Conservation (phyloP, 2,113 vertebrate species). For the Caranx melampygus region DNA sequence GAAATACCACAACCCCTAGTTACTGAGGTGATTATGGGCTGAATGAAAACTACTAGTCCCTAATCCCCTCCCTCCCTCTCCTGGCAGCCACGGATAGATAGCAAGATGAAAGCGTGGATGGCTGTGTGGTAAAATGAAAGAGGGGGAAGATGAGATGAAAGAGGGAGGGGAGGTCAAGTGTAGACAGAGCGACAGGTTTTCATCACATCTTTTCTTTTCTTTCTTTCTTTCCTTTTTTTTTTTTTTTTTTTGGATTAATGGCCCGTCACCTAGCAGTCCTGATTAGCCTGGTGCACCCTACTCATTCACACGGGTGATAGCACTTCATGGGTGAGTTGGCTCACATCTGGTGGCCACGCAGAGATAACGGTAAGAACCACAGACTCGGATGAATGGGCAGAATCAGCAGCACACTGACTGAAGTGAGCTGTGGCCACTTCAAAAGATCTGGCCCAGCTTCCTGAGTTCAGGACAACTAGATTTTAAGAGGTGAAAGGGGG, state of each 20-base stretch:
- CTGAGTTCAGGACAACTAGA: not conserved
- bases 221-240: not conserved
- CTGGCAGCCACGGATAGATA: conserved; percentile 44
- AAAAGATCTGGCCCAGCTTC: not conserved
- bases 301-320: conserved; percentile 34
- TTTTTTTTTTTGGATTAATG: conserved; percentile 37
- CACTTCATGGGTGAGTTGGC: conserved; percentile 37
- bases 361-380: not conserved
- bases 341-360: conserved; percentile 39
- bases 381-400: conserved; percentile 7
- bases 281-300: conserved; percentile 44
- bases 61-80: not conserved
- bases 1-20: not conserved
- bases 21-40: conserved; percentile 42
- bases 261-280: conserved; percentile 31
- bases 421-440: conserved; percentile 15
- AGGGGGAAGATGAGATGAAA: conserved; percentile 46
- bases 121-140: conserved; percentile 44
- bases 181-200: conserved; percentile 46
- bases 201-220: conserved; percentile 22
- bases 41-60: conserved; percentile 39
- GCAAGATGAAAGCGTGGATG: conserved; percentile 56
- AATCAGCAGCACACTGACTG: conserved; percentile 14
- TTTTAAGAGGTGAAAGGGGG: not conserved
- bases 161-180: conserved; percentile 48